Evolutionary conservation across 2,888 invertebrate genomes (phyloP).

Genomic region (Mactromeris polynyma): DNA sequence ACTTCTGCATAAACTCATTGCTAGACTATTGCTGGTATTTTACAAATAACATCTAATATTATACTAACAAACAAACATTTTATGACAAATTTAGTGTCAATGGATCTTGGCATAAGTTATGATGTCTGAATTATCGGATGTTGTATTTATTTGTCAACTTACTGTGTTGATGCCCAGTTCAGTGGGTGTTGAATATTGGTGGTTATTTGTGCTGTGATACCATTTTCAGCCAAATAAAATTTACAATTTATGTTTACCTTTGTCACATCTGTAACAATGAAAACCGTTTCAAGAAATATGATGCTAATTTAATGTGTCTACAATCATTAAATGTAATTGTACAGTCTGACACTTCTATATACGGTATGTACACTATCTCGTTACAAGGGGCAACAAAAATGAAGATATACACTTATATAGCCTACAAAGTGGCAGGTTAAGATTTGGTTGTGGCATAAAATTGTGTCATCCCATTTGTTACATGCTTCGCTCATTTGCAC

Average conservation of each 20-base stretch:
- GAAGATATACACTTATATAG: neutral
- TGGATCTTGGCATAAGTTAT: too few species aligned
- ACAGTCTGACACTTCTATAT: neutral
- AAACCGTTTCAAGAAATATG: neutral
- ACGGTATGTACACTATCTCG: too few species aligned
- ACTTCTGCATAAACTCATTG: too few species aligned
- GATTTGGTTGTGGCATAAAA: neutral
- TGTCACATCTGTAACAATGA: neutral
- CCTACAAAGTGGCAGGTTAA: neutral
- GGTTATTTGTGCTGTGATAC: neutral
- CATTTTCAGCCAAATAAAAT: neutral
- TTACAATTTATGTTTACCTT: neutral
- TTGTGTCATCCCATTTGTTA: conserved; percentile 35
- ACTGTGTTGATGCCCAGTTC: neutral
- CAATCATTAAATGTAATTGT: neutral
- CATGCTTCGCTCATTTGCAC: conserved; percentile 10
- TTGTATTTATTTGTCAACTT: too few species aligned
- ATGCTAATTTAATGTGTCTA: neutral
- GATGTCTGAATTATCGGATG: too few species aligned
- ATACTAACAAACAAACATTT: too few species aligned
- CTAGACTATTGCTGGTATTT: too few species aligned
- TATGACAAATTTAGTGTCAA: too few species aligned
- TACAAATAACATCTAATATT: too few species aligned
- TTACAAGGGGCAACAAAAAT: neutral
- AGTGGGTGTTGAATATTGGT: neutral